Conservation (phyloP, 2,797 vertebrate species). For the Lepus oiostolus region DNA sequence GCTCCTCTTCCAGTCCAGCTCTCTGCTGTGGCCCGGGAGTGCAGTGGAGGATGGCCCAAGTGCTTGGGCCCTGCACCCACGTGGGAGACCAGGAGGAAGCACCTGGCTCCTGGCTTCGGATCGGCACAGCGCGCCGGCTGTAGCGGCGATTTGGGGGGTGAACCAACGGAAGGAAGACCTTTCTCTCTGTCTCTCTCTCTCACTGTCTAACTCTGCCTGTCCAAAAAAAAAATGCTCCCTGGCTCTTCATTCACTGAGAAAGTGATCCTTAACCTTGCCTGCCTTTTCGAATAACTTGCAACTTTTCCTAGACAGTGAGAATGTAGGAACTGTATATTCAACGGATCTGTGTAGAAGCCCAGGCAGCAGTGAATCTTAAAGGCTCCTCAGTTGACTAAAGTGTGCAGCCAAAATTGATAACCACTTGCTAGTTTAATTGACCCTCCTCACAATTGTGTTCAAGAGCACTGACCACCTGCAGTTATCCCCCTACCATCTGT, state of each 20-base stretch:
- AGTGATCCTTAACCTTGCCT: neutral
- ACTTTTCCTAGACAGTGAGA: neutral
- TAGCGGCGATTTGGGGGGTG: too few relatives aligned
- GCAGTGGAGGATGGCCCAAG: too few relatives aligned
- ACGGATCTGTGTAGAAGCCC: neutral
- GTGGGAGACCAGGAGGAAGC: too few relatives aligned
- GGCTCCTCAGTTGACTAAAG: neutral
- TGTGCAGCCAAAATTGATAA: neutral
- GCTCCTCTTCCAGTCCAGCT: too few relatives aligned
- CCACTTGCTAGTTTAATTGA: neutral
- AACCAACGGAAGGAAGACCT: too few relatives aligned
- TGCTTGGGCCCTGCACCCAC: too few relatives aligned
- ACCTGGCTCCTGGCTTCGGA: too few relatives aligned
- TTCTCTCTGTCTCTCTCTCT: too few relatives aligned
- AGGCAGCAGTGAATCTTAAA: neutral
- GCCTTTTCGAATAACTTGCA: neutral
- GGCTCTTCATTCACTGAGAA: neutral
- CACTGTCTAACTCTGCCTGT: too few relatives aligned
- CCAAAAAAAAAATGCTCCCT: too few relatives aligned
- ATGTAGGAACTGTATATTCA: neutral
- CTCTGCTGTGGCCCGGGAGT: too few relatives aligned
- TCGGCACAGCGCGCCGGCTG: too few relatives aligned
- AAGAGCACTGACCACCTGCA: neutral
- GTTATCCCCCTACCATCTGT: neutral
- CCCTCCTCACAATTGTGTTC: neutral